Conservation (phyloP, 2,888 invertebrate genomes). For the Melitaea athalia region DNA sequence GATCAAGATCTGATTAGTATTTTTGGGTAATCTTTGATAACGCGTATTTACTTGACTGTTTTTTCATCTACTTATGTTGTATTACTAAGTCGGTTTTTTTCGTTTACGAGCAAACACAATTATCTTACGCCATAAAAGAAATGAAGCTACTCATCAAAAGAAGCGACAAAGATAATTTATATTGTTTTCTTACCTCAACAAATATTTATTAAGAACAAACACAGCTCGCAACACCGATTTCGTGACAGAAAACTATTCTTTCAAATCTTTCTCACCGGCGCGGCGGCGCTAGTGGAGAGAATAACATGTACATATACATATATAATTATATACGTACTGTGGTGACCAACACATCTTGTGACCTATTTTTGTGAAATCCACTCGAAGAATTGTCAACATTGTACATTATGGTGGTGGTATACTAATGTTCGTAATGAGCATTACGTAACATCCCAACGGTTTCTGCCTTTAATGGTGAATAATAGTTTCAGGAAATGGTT, state of each 20-base stretch:
- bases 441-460: neutral
- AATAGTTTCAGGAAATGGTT: slow-evolving; percentile 3
- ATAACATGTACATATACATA: too few species aligned
- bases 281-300: slow-evolving; percentile 22
- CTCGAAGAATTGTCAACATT: slow-evolving; percentile 12
- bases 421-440: slow-evolving; percentile 1
- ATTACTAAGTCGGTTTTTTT: too few species aligned
- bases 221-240: slow-evolving; percentile 38
- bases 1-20: too few species aligned
- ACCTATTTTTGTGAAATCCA: slow-evolving; percentile 26
- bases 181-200: slow-evolving; percentile 8
- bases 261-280: slow-evolving; percentile 43
- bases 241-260: slow-evolving; percentile 47
- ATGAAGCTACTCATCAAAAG: neutral
- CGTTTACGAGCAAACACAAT: too few species aligned
- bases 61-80: too few species aligned
- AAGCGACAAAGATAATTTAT: slow-evolving; percentile 11
- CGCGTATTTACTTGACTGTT: too few species aligned
- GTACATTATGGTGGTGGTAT: neutral
- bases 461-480: neutral
- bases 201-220: slow-evolving; percentile 18
- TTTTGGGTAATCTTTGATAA: too few species aligned
- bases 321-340: too few species aligned
- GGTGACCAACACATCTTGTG: slow-evolving; percentile 21
- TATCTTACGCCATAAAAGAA: too few species aligned